These are phyloP conservation scores for Mus pahari DNA, from an alignment of 2,113 vertebrate species.

Conservation along the genomic window DNA sequence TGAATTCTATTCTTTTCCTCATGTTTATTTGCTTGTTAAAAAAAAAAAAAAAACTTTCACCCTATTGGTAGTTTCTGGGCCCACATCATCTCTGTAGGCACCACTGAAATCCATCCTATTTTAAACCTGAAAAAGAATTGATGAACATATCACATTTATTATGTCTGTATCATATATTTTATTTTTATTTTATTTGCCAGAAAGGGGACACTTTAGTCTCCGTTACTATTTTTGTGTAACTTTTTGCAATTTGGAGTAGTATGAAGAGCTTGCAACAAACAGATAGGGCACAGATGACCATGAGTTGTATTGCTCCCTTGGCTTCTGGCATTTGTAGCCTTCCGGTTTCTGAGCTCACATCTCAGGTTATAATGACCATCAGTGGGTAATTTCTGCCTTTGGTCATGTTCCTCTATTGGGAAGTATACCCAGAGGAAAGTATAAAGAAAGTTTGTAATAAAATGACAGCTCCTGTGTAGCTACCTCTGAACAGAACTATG, in stretches of 20 bases:
- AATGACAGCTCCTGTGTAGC: not conserved
- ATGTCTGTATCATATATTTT: not conserved
- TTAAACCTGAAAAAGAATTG: not conserved
- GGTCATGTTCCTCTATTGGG: not conserved
- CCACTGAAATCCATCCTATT: not conserved
- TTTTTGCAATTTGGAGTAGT: not conserved
- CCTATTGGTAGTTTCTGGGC: not conserved
- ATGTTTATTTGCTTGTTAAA: not conserved
- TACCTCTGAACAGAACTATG: not conserved
- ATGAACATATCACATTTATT: not conserved
- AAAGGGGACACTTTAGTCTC: not conserved
- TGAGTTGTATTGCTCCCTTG: not conserved
- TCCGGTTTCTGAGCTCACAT: not conserved
- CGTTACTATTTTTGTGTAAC: not conserved
- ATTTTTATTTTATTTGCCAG: not conserved
- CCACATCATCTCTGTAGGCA: not conserved
- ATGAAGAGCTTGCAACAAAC: not conserved
- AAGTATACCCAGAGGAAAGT: not conserved
- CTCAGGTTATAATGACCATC: not conserved
- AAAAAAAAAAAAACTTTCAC: not conserved
- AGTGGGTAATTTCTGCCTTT: conserved; percentile 50
- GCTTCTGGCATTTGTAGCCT: not conserved
- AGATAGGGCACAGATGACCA: not conserved
- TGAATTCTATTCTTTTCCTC: not conserved
- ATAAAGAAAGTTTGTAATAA: conserved; percentile 28